These are phyloP conservation scores for Heliocidaris erythrogramma DNA, from an alignment of 35 echinoderm and acorn worm genomes.

Conservation along the genomic window DNA sequence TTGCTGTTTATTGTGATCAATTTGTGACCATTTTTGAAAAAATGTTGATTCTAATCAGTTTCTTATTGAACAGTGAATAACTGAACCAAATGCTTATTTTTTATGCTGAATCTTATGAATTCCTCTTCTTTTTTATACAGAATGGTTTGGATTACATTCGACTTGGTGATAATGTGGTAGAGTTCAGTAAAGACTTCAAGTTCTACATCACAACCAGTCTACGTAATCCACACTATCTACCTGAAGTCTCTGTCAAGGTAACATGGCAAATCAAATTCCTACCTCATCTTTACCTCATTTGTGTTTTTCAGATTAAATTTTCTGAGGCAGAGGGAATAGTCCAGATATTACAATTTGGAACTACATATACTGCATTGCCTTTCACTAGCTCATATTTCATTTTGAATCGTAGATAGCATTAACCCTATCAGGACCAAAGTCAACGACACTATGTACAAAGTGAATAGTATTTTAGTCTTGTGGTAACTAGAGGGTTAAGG, in stretches of 20 bases:
- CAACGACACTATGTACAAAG: too few species aligned
- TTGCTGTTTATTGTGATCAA: too few species aligned
- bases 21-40: too few species aligned
- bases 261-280: not conserved
- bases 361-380: not conserved
- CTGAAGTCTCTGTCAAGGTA: conserved; percentile 97
- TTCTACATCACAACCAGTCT: conserved; percentile 94
- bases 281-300: not conserved
- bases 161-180: conserved; percentile 93
- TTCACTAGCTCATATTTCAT: not conserved
- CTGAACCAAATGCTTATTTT: not conserved
- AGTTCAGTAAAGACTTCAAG: conserved; percentile 92
- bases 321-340: not conserved
- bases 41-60: too few species aligned
- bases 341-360: not conserved
- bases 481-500: too few species aligned
- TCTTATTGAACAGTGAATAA: not conserved
- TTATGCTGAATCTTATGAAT: not conserved
- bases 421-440: too few species aligned
- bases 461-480: too few species aligned
- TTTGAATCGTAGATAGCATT: not conserved
- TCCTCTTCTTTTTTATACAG: conserved; percentile 48
- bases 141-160: conserved; percentile 92
- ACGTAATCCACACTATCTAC: conserved; percentile 93
- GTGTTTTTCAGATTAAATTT: not conserved